Base-by-base conservation (phyloP, 2,113 vertebrate species). In the Rhombomys opimus region DNA sequence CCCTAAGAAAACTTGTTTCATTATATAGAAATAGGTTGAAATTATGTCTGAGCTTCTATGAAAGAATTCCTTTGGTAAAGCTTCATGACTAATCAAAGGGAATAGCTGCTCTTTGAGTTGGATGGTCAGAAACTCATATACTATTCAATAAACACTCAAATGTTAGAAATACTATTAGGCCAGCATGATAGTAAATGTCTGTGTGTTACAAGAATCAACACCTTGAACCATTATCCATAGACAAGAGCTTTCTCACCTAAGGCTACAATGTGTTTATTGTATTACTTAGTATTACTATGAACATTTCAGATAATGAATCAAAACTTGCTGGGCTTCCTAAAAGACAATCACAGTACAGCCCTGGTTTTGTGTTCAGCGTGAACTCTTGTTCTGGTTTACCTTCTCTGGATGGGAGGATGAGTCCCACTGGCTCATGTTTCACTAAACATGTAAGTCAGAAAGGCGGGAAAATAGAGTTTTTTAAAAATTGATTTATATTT, bases 41-140 rank as follows among this genome's bases (percentile, higher is more conserved):
- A 67, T 93, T 35, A 87, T 6, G 1, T 54, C 61, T 85, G 52
- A 93, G 7, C 18, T 78, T 4, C 32, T 38, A 89, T 23, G n/a
- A 59, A 52, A 82, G 6, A 77, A 23, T 82, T 96, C 9, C 13
- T 52, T 87, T 90, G 17, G 67, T 67, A 77, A 95, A 89, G 41
- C 82, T 93, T 92, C 25, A 80, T 57, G 70, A 9, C 5, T 73
- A 78, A 82, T 93, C 25, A 87, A 81, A 94, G 91, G 50, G 57
- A 91, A 93, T 72, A 94, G 9, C 32, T 72, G 9, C 17, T 89
- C n/a, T 25, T 52, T 38, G 82, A 93, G 68, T 73, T 67, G 35
- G 3, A 59, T 77, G 61, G 61, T 84, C 13, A 46, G 18, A 89
- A 25, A 32, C 23, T 50, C 65, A 52, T 63, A 52, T 57, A 23